These are phyloP conservation scores for Altica lythri DNA, from an alignment of 2,888 invertebrate species.

Conservation along the genomic window DNA sequence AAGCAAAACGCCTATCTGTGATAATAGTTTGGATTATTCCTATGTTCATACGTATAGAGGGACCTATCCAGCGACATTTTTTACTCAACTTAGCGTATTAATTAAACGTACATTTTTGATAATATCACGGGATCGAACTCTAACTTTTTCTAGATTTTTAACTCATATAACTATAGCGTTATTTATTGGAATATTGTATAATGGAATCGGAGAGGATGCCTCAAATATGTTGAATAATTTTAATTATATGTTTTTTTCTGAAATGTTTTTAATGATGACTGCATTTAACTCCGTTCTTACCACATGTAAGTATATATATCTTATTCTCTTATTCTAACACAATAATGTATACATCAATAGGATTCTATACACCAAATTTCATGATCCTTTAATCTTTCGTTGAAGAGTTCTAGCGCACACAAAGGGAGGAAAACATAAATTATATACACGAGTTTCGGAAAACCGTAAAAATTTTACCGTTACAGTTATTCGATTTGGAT, in stretches of 20 bases:
- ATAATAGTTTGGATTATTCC: conserved; percentile 29
- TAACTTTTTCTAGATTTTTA: conserved; percentile 75
- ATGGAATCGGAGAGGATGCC: conserved; percentile 85
- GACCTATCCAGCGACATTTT: conserved; percentile 63
- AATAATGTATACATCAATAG: too few relatives aligned
- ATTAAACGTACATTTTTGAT: conserved; percentile 67
- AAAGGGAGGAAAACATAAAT: too few relatives aligned
- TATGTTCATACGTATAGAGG: conserved; percentile 41
- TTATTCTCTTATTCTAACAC: too few relatives aligned
- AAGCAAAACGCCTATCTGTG: conserved; percentile 35
- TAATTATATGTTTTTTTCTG: conserved; percentile 86
- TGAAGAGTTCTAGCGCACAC: too few relatives aligned
- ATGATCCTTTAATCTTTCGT: too few relatives aligned
- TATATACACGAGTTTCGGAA: too few relatives aligned
- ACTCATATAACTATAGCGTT: conserved; percentile 83
- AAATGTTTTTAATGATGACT: conserved; percentile 94
- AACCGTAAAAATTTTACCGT: too few relatives aligned
- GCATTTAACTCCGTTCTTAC: conserved; percentile 89
- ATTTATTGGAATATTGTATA: conserved; percentile 82
- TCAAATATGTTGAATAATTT: conserved; percentile 82
- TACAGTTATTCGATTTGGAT: too few relatives aligned
- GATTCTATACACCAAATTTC: too few relatives aligned
- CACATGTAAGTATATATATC: conserved; percentile 82
- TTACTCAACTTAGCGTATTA: conserved; percentile 64
- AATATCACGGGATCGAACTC: conserved; percentile 71